Conservation (phyloP, 2,888 invertebrate genomes). For the Ochropleura plecta region DNA sequence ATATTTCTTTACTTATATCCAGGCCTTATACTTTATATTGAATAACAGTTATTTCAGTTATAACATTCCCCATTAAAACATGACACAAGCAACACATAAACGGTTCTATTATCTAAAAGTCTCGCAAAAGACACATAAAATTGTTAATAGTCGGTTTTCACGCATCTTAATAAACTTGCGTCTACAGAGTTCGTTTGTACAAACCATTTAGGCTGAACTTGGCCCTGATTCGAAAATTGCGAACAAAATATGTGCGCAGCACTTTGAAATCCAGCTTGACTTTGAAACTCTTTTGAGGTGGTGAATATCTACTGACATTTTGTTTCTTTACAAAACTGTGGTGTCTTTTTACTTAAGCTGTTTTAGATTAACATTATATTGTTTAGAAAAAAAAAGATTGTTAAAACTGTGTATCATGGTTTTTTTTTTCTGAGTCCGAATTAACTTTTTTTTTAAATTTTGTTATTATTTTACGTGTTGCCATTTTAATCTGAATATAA, state of each 20-base stretch:
- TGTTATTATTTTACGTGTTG: too few relatives aligned
- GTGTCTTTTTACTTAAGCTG: not conserved
- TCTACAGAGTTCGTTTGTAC: slow-evolving; percentile 42
- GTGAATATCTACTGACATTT: slow-evolving; percentile 39
- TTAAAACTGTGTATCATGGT: not conserved
- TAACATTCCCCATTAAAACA: slow-evolving; percentile 12
- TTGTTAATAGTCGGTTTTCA: slow-evolving; percentile 41
- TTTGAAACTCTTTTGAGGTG: slow-evolving; percentile 41
- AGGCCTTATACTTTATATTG: not conserved
- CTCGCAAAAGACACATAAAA: slow-evolving; percentile 39
- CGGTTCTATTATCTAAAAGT: slow-evolving; percentile 16
- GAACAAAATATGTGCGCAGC: slow-evolving; percentile 53
- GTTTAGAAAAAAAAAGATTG: not conserved
- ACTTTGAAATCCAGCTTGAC: slow-evolving; percentile 56
- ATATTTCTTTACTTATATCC: not conserved
- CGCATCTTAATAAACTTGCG: slow-evolving; percentile 28
- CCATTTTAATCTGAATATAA: too few relatives aligned
- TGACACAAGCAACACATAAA: slow-evolving; percentile 19
- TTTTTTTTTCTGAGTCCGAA: too few relatives aligned
- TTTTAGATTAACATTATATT: not conserved
- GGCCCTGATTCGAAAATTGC: slow-evolving; percentile 64
- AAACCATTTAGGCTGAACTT: slow-evolving; percentile 62
- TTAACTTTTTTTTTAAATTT: too few relatives aligned
- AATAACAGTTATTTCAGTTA: not conserved
- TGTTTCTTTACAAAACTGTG: not conserved